phyloP scores from a whole-genome alignment of 1,140 invertebrate species.

The Monomorium pharaonis region DNA sequence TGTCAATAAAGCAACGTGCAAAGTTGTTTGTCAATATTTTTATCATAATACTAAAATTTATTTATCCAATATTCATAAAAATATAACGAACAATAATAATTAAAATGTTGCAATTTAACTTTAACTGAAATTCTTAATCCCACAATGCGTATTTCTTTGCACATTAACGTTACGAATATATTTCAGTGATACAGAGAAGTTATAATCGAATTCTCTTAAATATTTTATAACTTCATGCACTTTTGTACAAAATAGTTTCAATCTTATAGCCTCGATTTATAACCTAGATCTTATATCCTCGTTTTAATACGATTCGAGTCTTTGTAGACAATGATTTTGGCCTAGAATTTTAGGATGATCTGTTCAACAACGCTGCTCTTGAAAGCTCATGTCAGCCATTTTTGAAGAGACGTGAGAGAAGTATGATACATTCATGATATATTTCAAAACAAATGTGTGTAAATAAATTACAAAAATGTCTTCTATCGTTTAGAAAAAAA shows the following conservation, averaged over 20 bases:
- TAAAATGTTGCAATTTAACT: background rate
- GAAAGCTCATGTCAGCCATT: slow-evolving; percentile 9
- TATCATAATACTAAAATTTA: background rate
- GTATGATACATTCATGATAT: background rate
- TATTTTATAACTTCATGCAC: slow-evolving; percentile 1
- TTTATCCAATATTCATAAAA: background rate
- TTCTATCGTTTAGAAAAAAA: background rate
- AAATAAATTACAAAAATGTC: slow-evolving; percentile 11
- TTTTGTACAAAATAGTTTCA: slow-evolving; percentile 9
- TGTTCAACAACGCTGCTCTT: slow-evolving; percentile 41
- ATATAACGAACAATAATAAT: background rate
- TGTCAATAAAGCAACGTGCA: background rate
- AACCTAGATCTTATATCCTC: slow-evolving; percentile 26
- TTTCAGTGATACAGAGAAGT: background rate
- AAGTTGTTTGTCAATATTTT: background rate
- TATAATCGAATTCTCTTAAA: background rate
- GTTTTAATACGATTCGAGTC: background rate
- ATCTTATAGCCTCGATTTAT: background rate
- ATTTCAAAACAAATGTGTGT: background rate
- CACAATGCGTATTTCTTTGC: background rate
- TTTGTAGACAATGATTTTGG: background rate
- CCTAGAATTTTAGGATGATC: background rate
- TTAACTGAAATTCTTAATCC: background rate
- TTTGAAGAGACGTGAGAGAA: background rate
- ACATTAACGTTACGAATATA: background rate